Conservation (phyloP, 2,797 vertebrate genomes). For the Fringilla coelebs region DNA sequence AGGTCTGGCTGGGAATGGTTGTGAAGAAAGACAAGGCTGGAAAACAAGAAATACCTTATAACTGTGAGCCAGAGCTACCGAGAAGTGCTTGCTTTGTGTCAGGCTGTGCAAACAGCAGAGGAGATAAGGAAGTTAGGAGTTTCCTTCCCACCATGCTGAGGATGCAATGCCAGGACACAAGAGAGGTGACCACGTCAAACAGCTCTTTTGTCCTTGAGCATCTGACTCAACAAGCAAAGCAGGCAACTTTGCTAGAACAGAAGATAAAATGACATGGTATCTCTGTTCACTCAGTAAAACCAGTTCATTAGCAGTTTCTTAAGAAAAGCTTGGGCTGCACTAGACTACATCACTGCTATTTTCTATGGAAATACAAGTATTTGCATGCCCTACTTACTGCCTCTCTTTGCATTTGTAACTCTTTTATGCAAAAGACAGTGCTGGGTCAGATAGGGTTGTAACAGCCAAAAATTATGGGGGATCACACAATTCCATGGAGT, state of each 20-base stretch:
- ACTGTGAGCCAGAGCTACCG: neutral
- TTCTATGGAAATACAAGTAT: neutral
- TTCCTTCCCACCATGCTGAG: neutral
- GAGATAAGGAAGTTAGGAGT: neutral
- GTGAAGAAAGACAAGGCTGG: neutral
- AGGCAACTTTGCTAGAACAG: neutral
- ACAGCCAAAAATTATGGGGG: neutral
- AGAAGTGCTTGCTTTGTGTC: neutral
- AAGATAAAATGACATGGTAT: neutral
- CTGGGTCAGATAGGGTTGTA: neutral
- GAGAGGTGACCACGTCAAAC: neutral
- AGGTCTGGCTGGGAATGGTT: neutral
- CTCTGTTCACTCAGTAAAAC: neutral
- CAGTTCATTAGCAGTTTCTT: neutral
- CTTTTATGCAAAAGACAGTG: neutral
- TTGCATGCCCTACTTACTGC: neutral
- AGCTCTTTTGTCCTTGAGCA: neutral
- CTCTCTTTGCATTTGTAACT: neutral
- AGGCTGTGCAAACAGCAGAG: neutral
- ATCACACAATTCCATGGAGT: neutral
- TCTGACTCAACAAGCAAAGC: neutral
- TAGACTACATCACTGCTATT: neutral
- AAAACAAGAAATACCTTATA: neutral
- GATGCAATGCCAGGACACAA: neutral
- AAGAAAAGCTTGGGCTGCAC: neutral